phyloP scores from a whole-genome alignment of 64 coral and sea anemone species.

The Anthopleura sola region DNA sequence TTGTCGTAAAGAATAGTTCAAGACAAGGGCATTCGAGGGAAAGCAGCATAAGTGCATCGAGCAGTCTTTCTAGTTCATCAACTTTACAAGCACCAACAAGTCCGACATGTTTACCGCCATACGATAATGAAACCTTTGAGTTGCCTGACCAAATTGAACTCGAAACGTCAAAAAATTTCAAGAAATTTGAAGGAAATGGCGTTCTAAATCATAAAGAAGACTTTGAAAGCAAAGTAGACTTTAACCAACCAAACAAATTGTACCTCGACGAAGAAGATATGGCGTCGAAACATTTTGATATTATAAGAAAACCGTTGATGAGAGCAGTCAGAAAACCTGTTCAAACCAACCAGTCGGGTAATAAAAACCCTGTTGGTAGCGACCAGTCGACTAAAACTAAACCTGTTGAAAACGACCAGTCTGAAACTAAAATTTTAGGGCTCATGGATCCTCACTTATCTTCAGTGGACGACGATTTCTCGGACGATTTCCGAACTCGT shows the following conservation, averaged over 20 bases:
- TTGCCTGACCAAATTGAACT: background rate
- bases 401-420: background rate
- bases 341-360: background rate
- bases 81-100: background rate
- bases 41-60: background rate
- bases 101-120: background rate
- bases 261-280: background rate
- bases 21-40: conserved; percentile 11
- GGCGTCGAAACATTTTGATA: conserved; percentile 1
- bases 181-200: background rate
- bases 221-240: background rate
- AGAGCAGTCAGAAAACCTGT: background rate
- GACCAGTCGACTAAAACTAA: background rate
- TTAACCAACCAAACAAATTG: background rate
- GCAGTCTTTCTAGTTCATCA: conserved; percentile 28
- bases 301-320: background rate
- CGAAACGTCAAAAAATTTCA: background rate
- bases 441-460: background rate
- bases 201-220: background rate
- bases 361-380: background rate
- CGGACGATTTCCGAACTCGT: background rate
- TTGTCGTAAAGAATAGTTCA: background rate
- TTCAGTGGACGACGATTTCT: background rate
- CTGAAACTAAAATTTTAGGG: background rate
- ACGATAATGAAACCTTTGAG: background rate